A percentile compares a stretch with the other conserved stretches of the same genome.
Conservation (phyloP, 2,113 vertebrate species). For the Jacana jacana region DNA sequence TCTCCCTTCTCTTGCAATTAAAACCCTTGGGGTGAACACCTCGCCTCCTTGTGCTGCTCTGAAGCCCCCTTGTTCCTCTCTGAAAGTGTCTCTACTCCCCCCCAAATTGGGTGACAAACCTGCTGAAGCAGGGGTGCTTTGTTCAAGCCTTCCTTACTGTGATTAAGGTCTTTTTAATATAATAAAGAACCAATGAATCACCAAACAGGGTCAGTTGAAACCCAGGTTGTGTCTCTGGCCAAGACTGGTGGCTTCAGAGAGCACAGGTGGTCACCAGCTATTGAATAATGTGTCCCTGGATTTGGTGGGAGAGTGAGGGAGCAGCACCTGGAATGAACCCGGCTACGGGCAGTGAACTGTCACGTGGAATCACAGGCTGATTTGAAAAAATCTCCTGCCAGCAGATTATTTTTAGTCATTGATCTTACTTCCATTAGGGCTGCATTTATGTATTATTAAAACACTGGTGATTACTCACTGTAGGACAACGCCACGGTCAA, state of each 20-base stretch:
- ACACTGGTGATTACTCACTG: background rate
- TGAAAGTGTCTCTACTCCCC: background rate
- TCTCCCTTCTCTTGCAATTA: background rate
- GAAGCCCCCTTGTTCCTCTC: background rate
- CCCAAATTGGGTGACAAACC: background rate
- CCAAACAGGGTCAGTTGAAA: fast-evolving
- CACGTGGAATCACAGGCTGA: fast-evolving
- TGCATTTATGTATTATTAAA: background rate
- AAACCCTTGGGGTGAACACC: background rate
- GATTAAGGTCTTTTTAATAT: background rate
- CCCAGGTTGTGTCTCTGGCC: background rate
- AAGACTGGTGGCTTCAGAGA: background rate
- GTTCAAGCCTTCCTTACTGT: background rate
- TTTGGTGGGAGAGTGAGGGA: background rate
- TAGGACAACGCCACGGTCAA: background rate
- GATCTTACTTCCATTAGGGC: background rate
- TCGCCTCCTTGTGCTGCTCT: background rate
- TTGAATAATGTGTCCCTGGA: background rate
- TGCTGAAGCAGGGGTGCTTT: background rate
- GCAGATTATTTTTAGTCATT: background rate
- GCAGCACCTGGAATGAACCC: background rate
- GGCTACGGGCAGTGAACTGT: fast-evolving
- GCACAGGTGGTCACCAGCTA: background rate
- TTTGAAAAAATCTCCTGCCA: background rate
- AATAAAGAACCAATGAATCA: background rate